A percentile compares a stretch with the other conserved stretches of the same genome.
Conservation (phyloP, 2,888 invertebrate species). For the Tillus elongatus region DNA sequence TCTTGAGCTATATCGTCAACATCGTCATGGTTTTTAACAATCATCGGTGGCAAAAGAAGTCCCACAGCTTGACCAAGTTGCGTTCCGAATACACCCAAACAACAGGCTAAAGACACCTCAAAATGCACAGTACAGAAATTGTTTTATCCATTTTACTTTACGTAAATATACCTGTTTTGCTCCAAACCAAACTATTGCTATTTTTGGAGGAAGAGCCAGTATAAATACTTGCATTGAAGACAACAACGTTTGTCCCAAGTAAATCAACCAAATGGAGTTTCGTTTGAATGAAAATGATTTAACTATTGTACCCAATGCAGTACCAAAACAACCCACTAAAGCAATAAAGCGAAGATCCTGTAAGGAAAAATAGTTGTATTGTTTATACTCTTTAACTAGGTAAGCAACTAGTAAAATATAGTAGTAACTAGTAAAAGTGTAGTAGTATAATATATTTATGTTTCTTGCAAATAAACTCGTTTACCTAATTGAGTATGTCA, state of each 20-base stretch:
- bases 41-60: conserved; percentile 26
- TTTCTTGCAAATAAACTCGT: no score
- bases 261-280: conserved; percentile 74
- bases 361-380: no score
- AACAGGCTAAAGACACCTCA: conserved; percentile 29
- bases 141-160: neutral
- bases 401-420: no score
- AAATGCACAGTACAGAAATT: conserved; percentile 20
- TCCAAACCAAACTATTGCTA: conserved; percentile 97
- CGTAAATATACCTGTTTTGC: conserved; percentile 65
- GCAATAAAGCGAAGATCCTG: conserved; percentile 78
- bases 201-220: conserved; percentile 77
- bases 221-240: conserved; percentile 86
- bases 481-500: no score
- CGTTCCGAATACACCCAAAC: conserved; percentile 29
- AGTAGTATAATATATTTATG: no score
- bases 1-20: conserved; percentile 34
- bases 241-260: conserved; percentile 79
- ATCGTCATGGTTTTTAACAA: conserved; percentile 34
- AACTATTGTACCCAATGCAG: conserved; percentile 79
- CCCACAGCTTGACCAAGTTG: conserved; percentile 27
- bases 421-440: no score
- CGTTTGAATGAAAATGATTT: conserved; percentile 78
- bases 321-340: conserved; percentile 71
- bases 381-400: no score